A percentile compares a stretch with the other conserved stretches of the same genome.
phyloP scores from a whole-genome alignment of 2,113 vertebrate species.

The Phaethornis superciliosus region DNA sequence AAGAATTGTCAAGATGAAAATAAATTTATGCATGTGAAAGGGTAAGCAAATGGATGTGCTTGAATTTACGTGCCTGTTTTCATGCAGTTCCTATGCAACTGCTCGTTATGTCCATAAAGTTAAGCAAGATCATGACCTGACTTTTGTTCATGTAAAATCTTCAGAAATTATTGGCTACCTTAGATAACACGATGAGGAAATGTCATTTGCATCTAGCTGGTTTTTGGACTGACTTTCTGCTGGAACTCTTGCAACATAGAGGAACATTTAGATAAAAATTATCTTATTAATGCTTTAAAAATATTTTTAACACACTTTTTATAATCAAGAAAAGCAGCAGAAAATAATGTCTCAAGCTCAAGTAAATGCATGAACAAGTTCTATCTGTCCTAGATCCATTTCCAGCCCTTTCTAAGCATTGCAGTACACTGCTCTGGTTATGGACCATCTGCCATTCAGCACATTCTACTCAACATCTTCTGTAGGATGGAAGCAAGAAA shows the following conservation, averaged over 20 bases:
- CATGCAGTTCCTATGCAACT: not conserved
- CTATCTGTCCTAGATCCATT: not conserved
- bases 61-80: not conserved
- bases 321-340: not conserved
- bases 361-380: not conserved
- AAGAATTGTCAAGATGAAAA: not conserved
- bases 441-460: not conserved
- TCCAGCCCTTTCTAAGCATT: not conserved
- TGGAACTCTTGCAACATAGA: not conserved
- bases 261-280: not conserved
- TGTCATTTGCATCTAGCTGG: not conserved
- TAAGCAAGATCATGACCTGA: not conserved
- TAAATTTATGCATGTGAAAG: not conserved
- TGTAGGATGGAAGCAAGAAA: not conserved
- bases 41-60: not conserved
- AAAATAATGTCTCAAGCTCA: not conserved
- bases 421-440: not conserved
- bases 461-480: not conserved
- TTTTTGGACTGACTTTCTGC: not conserved
- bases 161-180: not conserved
- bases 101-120: not conserved
- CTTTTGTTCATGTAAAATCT: not conserved
- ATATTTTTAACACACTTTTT: not conserved
- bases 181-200: not conserved
- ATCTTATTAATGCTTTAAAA: not conserved